Evolutionary conservation across 1,140 invertebrate genomes (phyloP).

Genomic region (Harlomillsia oculata): DNA sequence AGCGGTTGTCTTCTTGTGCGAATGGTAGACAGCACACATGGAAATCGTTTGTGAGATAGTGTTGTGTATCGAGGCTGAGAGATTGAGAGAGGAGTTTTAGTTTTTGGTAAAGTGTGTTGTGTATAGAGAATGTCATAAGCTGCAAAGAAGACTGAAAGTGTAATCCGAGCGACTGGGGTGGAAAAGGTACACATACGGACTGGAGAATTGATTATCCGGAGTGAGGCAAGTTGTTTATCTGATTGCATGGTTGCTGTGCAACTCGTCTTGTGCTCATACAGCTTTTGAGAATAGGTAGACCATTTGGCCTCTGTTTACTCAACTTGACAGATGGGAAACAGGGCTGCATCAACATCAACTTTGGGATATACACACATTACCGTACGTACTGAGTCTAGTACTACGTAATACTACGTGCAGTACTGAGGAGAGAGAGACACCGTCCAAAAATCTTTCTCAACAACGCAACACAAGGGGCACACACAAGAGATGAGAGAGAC

Average conservation of each 20-base stretch:
- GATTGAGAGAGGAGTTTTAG: neutral
- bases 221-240: constrained; percentile 36
- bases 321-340: constrained; percentile 38
- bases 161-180: constrained; percentile 14
- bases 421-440: too few species aligned
- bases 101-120: too few species aligned
- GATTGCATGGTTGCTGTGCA: constrained; percentile 35
- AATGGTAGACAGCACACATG: too few species aligned
- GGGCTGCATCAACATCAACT: constrained; percentile 22
- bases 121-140: too few species aligned
- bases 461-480: too few species aligned
- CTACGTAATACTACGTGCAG: too few species aligned
- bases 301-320: constrained; percentile 39
- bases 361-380: too few species aligned
- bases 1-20: too few species aligned
- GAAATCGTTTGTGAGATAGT: neutral
- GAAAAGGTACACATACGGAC: constrained; percentile 15
- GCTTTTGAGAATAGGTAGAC: constrained; percentile 21
- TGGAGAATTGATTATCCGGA: constrained; percentile 36
- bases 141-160: constrained; percentile 6
- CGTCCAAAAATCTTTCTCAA: too few species aligned
- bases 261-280: constrained; percentile 9
- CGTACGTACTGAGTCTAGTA: too few species aligned
- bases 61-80: neutral
- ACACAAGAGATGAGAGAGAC: too few species aligned